A percentile compares a stretch with the other conserved stretches of the same genome.
phyloP scores from a whole-genome alignment of 2,797 vertebrate species.

The Heterohyrax brucei region DNA sequence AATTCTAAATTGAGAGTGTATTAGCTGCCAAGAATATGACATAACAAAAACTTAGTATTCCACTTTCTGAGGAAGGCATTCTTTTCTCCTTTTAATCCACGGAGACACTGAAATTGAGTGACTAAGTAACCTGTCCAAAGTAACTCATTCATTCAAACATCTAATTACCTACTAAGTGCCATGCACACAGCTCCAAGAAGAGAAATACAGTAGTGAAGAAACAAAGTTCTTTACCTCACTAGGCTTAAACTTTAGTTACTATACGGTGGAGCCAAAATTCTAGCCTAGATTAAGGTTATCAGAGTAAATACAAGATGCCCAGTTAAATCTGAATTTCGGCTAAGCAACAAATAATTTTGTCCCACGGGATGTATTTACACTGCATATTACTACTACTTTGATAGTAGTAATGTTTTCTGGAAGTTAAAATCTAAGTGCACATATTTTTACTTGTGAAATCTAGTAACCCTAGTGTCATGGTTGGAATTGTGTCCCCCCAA shows the following conservation, averaged over 20 bases:
- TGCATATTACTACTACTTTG: no score
- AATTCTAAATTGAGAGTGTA: not conserved
- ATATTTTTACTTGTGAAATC: constrained; percentile 61
- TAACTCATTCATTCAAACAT: constrained; percentile 41
- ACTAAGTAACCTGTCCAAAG: not conserved
- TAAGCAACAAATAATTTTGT: constrained; percentile 50
- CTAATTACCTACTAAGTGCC: not conserved
- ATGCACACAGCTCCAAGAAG: not conserved
- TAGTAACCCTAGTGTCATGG: not conserved
- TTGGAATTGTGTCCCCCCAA: no score
- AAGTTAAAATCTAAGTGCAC: constrained; percentile 34
- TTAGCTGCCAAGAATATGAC: not conserved
- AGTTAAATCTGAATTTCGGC: constrained; percentile 66
- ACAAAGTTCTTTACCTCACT: not conserved
- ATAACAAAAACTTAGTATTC: not conserved
- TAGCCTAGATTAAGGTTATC: not conserved
- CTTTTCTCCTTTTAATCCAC: not conserved
- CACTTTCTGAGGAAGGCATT: constrained; percentile 50
- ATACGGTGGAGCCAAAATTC: not conserved
- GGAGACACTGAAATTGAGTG: not conserved
- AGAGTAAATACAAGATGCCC: constrained; percentile 43
- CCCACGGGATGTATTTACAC: not conserved
- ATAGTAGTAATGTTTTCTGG: not conserved
- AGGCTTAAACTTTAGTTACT: constrained; percentile 24
- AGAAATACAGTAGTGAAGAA: not conserved